These are phyloP conservation scores for Chinchilla lanigera DNA, from an alignment of 2,113 vertebrate genomes.

Conservation along the genomic window DNA sequence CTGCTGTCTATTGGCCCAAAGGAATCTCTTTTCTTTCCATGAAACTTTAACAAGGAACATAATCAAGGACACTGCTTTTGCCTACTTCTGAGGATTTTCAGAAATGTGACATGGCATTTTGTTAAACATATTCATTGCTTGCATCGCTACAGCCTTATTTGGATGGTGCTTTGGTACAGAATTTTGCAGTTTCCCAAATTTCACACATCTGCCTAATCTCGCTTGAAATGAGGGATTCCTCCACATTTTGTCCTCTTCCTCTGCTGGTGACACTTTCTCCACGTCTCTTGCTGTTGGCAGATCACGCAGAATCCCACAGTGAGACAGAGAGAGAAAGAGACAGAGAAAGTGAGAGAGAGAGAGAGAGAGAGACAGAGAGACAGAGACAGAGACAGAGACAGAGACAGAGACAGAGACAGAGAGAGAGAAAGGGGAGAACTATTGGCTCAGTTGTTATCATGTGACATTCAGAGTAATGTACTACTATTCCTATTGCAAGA, in stretches of 20 bases:
- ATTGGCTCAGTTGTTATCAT: not conserved
- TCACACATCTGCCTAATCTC: not conserved
- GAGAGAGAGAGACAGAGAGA: not conserved
- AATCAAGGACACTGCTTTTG: not conserved
- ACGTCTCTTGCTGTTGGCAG: not conserved
- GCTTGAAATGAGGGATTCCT: not conserved
- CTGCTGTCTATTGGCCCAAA: not conserved
- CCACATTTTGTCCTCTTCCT: not conserved
- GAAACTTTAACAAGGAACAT: not conserved
- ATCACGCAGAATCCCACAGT: not conserved
- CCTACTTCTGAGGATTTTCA: not conserved
- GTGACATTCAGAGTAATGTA: not conserved
- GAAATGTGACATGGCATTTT: not conserved
- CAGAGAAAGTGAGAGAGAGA: not conserved
- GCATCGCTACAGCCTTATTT: not conserved
- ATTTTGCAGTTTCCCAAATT: not conserved
- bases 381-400: not conserved
- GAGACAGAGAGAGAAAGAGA: too few relatives aligned
- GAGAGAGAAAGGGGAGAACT: not conserved
- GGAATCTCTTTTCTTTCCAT: not conserved
- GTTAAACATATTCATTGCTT: not conserved
- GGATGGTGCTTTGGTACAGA: not conserved
- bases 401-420: not conserved
- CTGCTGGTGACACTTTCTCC: not conserved
- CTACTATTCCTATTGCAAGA: not conserved